Conservation (phyloP, 2,113 vertebrate genomes). For the Sinosuthora webbiana region DNA sequence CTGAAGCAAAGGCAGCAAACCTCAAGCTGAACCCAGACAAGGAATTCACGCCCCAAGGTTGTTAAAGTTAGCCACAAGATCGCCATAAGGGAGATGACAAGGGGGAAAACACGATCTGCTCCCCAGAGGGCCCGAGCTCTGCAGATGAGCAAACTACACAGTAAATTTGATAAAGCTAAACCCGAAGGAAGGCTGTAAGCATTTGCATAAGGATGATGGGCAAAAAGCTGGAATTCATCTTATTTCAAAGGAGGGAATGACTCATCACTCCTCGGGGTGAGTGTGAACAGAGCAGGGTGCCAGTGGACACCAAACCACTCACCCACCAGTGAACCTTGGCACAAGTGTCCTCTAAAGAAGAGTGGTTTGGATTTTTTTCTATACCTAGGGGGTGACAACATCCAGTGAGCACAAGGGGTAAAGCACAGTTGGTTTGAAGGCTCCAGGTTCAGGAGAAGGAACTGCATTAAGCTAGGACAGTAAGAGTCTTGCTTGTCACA, state of each 20-base stretch:
- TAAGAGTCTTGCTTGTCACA: neutral
- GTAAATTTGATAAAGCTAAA: neutral
- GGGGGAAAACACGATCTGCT: accelerated
- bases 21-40: accelerated
- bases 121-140: accelerated
- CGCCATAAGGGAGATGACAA: accelerated
- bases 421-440: neutral
- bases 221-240: neutral
- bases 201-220: neutral
- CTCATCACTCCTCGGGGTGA: accelerated
- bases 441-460: neutral
- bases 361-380: neutral
- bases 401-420: no score
- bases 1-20: neutral
- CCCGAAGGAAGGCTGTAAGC: accelerated
- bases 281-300: neutral
- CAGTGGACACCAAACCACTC: neutral
- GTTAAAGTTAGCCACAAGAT: accelerated
- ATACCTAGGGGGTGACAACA: no score
- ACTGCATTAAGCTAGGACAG: neutral
- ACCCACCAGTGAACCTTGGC: neutral
- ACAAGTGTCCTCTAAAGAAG: neutral
- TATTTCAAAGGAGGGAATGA: accelerated
- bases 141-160: neutral
- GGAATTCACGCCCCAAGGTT: accelerated